phyloP scores from a whole-genome alignment of 2,797 vertebrate genomes.

The Todus mexicanus region DNA sequence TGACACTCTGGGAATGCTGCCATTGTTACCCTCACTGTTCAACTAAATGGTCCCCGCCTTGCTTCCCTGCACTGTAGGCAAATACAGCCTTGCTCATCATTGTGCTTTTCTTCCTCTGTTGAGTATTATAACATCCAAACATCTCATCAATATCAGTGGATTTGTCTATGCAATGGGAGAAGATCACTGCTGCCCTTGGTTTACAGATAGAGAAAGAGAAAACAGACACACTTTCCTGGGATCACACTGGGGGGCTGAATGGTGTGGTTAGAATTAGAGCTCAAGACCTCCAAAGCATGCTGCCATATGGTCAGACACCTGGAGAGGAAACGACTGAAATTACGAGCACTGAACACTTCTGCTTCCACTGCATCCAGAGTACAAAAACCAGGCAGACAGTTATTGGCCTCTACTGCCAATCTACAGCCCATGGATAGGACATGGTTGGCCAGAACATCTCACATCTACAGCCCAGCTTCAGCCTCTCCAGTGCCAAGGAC shows the following conservation, averaged over 20 bases:
- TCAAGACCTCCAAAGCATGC: not conserved
- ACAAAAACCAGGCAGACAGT: not conserved
- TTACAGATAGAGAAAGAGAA: not conserved
- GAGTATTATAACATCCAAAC: not conserved
- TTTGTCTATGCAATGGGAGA: not conserved
- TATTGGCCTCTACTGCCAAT: not conserved
- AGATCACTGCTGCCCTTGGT: not conserved
- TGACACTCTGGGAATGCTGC: not conserved
- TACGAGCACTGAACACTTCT: not conserved
- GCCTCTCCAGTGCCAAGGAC: not conserved
- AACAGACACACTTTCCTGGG: not conserved
- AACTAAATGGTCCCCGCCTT: not conserved
- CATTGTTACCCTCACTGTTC: not conserved
- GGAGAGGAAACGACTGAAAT: not conserved
- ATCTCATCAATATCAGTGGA: not conserved
- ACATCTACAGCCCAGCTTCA: not conserved
- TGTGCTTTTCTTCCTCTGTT: not conserved
- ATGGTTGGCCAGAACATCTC: not conserved
- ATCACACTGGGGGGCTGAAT: not conserved
- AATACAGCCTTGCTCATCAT: not conserved
- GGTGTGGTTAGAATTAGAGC: not conserved
- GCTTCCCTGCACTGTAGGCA: not conserved
- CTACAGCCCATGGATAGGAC: not conserved
- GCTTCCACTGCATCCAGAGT: not conserved
- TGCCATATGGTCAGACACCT: not conserved